phyloP scores from a whole-genome alignment of 2,888 invertebrate species.

The Gymnocheta viridis region DNA sequence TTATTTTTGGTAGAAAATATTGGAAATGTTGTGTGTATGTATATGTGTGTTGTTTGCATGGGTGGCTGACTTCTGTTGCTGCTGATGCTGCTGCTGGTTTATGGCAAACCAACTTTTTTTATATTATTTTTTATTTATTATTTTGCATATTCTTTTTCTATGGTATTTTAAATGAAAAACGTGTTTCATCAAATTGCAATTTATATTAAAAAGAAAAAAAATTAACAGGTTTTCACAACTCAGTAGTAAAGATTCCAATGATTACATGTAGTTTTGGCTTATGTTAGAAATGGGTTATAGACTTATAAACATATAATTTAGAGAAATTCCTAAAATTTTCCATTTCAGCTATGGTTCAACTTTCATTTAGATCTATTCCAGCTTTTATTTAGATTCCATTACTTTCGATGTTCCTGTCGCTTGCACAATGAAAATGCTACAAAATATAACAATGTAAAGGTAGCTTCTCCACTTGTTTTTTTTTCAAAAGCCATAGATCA shows the following conservation, averaged over 20 bases:
- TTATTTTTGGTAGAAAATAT: conserved; percentile 1
- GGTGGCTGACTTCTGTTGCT: conserved; percentile 31
- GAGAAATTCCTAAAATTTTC: not conserved
- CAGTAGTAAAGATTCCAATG: not conserved
- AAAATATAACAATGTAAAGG: too few relatives aligned
- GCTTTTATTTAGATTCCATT: too few relatives aligned
- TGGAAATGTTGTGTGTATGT: not conserved
- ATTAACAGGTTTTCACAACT: not conserved
- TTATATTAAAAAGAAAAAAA: conserved; percentile 10
- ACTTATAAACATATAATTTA: not conserved
- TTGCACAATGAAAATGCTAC: too few relatives aligned
- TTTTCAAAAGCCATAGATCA: too few relatives aligned
- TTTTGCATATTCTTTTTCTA: not conserved
- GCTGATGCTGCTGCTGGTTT: conserved; percentile 39
- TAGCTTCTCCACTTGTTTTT: too few relatives aligned
- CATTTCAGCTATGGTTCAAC: too few relatives aligned
- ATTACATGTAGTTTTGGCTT: not conserved
- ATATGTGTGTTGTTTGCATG: not conserved
- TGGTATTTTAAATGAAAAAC: conserved; percentile 47
- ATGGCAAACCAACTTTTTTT: conserved; percentile 7
- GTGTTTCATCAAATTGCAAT: conserved; percentile 55
- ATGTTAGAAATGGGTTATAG: not conserved
- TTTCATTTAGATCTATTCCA: not conserved
- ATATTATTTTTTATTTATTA: not conserved
- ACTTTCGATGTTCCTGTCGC: too few relatives aligned